These are phyloP conservation scores for Mesoligia furuncula DNA, from an alignment of 2,888 invertebrate species.

Conservation along the genomic window DNA sequence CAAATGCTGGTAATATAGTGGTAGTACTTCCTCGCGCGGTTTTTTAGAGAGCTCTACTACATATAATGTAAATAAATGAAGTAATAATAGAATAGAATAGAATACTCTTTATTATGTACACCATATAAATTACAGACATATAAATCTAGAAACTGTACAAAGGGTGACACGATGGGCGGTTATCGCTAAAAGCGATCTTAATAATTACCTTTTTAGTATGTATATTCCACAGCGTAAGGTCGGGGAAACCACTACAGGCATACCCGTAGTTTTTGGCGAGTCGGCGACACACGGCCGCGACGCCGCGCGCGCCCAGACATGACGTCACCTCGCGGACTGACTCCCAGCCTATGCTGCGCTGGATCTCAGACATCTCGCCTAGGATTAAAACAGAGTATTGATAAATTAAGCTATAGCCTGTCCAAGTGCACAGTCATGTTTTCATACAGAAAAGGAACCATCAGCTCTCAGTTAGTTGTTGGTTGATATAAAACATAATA, in stretches of 20 bases:
- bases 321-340: constrained; percentile 81
- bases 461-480: neutral
- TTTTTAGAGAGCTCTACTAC: too few species aligned
- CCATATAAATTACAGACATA: too few species aligned
- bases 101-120: too few species aligned
- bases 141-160: too few species aligned
- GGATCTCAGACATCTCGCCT: constrained; percentile 79
- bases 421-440: neutral
- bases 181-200: too few species aligned
- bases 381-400: constrained; percentile 27
- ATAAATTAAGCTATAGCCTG: neutral
- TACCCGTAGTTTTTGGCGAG: constrained; percentile 91
- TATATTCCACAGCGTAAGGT: constrained; percentile 94
- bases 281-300: constrained; percentile 91
- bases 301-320: constrained; percentile 89
- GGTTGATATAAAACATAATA: too few species aligned
- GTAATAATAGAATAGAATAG: too few species aligned
- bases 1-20: neutral
- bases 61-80: too few species aligned
- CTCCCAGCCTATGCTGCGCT: constrained; percentile 72
- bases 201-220: constrained; percentile 84
- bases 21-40: too few species aligned
- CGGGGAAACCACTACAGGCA: constrained; percentile 94
- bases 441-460: neutral
- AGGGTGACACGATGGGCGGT: too few species aligned